phyloP scores from a whole-genome alignment of 2,113 vertebrate genomes.

The Phodopus roborovskii region DNA sequence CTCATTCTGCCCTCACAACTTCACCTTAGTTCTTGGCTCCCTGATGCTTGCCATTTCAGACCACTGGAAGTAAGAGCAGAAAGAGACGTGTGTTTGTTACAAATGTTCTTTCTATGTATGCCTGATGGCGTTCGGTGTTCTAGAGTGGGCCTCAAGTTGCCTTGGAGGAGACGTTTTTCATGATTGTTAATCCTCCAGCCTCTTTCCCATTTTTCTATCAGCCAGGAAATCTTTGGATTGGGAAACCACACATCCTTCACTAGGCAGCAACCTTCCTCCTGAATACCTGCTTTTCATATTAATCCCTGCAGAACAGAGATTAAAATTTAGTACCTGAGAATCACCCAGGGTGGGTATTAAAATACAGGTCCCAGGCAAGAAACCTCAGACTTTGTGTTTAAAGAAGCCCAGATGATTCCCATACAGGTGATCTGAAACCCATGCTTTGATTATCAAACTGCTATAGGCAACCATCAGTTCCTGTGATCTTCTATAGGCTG shows the following conservation, averaged over 20 bases:
- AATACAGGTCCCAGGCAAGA: not conserved
- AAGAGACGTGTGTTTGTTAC: not conserved
- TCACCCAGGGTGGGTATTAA: not conserved
- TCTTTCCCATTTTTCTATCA: slow-evolving; percentile 45
- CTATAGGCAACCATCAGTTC: not conserved
- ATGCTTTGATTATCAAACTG: not conserved
- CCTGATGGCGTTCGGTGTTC: not conserved
- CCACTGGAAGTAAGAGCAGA: not conserved
- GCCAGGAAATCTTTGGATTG: slow-evolving; percentile 27
- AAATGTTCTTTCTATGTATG: not conserved
- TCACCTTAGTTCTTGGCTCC: not conserved
- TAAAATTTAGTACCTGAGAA: not conserved
- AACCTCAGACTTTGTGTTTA: not conserved
- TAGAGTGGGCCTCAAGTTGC: not conserved
- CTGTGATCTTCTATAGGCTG: not conserved
- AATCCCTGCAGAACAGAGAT: not conserved
- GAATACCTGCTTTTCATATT: not conserved
- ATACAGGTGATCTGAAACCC: not conserved
- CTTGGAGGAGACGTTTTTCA: slow-evolving; percentile 38
- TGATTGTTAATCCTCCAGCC: not conserved
- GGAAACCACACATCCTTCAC: not conserved
- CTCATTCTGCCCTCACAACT: slow-evolving; percentile 1
- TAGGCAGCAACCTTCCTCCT: not conserved
- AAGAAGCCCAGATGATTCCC: not conserved
- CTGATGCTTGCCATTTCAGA: not conserved